Evolutionary conservation across 2,888 invertebrate species (phyloP), one percentile per base, ranked within the genome.

Genomic region (Caenorhabditis sp.): DNA sequence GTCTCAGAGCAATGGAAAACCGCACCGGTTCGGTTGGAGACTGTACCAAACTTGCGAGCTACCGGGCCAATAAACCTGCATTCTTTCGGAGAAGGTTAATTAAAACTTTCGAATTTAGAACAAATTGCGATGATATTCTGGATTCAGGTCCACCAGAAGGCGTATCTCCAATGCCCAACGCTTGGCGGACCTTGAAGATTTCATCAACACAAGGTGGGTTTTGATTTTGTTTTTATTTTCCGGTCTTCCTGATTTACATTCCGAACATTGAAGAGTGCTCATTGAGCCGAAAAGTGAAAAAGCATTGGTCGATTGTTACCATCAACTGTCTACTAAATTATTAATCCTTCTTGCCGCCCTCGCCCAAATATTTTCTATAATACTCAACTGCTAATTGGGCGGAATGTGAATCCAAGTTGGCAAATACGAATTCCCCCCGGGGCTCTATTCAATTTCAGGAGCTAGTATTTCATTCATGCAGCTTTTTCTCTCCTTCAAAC

Each of bases 101-200:
- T 5, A 50, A 43, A 24, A 2, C 26, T 26, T 27, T 7, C 1
- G 24, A 53, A 45, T 4, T 26, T 17, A 22, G 1, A 27, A 30
- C n/a, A 32, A 46, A 4, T n/a, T 26, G 13, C 26, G 5, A 43
- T 30, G n/a, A n/a, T n/a, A n/a, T n/a, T n/a, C n/a, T n/a, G n/a
- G n/a, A 48, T 75, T 30, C 26, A 84, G 84, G 52, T 84, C 84
- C 3, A 84, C 84, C 0, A 68, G 84, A 24, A 48, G 84, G 27
- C 66, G 84, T 9, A 81, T 84, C 17, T 84, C 84, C 17, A 84
- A 83, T 56, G 84, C 84, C 13, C 84, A 84, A 65, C 52, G 84
- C 22, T 53, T 84, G 17, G 84, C 84, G 0, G 84, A 84, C 45
- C 71, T 84, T n/a, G 83, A 81, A 45, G 81, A 83, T 15, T 84